A percentile compares a stretch with the other conserved stretches of the same genome.
Evolutionary conservation across 2,888 invertebrate genomes (phyloP).

Genomic region (Geotrupes spiniger): DNA sequence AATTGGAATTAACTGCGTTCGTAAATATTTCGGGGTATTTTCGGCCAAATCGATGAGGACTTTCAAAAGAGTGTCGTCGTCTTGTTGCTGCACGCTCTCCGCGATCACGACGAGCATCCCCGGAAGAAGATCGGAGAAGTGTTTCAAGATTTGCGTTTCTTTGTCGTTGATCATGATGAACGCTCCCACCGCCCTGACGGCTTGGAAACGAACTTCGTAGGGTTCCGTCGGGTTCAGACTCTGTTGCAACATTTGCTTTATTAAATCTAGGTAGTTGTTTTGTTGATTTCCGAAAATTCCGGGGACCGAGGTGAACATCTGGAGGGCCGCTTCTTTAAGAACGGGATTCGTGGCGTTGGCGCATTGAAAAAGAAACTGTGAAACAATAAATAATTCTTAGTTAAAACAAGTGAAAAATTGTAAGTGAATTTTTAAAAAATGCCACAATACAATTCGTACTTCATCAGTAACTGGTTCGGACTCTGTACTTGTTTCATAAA

Average conservation of each 20-base stretch:
- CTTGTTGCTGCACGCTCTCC: conserved; percentile 77
- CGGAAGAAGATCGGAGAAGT: conserved; percentile 82
- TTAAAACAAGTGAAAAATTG: no score
- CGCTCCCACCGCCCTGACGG: conserved; percentile 78
- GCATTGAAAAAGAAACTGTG: conserved; percentile 85
- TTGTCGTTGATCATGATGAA: conserved; percentile 93
- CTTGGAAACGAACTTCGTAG: conserved; percentile 75
- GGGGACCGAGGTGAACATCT: conserved; percentile 93
- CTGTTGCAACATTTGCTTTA: conserved; percentile 91
- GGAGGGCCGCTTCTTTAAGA: conserved; percentile 88
- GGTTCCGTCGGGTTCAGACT: conserved; percentile 67
- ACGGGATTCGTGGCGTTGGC: conserved; percentile 79
- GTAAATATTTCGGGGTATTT: conserved; percentile 86
- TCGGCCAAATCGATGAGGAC: conserved; percentile 93
- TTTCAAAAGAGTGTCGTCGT: conserved; percentile 89
- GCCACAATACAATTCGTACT: neutral
- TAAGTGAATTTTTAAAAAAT: neutral
- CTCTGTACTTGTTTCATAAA: no score
- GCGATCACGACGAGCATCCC: conserved; percentile 73
- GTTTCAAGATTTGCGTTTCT: conserved; percentile 84
- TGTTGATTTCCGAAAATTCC: conserved; percentile 97
- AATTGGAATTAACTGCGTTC: conserved; percentile 81
- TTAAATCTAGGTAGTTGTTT: conserved; percentile 83
- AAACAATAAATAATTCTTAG: conserved; percentile 6
- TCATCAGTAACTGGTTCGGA: no score